phyloP scores from a whole-genome alignment of 2,113 vertebrate species.

The Anguilla rostrata region DNA sequence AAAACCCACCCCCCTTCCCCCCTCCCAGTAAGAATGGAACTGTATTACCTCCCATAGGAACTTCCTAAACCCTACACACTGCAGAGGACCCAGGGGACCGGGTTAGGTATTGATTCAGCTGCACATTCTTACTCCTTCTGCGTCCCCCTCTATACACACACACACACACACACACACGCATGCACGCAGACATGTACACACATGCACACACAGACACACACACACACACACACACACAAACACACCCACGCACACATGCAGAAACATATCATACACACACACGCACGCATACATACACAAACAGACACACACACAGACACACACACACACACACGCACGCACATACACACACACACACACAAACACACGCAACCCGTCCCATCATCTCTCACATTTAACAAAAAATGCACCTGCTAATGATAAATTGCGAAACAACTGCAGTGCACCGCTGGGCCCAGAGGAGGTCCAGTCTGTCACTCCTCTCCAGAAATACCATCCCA shows the following conservation, averaged over 20 bases:
- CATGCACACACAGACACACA: constrained; percentile 1
- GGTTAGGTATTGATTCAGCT: constrained; percentile 70
- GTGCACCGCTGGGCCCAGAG: not conserved
- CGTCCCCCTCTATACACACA: constrained; percentile 53
- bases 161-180: constrained; percentile 35
- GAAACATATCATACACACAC: constrained; percentile 26
- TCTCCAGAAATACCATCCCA: constrained; percentile 69
- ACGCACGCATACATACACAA: not conserved
- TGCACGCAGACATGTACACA: constrained; percentile 26
- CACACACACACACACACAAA: constrained; percentile 1
- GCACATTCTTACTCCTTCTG: constrained; percentile 52
- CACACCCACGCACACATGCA: constrained; percentile 37
- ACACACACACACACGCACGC: constrained; percentile 24
- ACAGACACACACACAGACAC: no score
- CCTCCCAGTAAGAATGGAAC: constrained; percentile 67
- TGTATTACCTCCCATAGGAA: constrained; percentile 75
- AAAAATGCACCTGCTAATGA: not conserved
- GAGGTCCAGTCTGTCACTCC: constrained; percentile 37
- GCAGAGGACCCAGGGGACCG: constrained; percentile 69
- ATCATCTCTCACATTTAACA: not conserved
- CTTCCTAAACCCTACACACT: constrained; percentile 71
- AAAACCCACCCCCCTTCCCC: constrained; percentile 6
- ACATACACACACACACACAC: not conserved
- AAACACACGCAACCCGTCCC: constrained; percentile 61
- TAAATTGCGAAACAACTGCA: not conserved